Evolutionary conservation across 2,113 vertebrate species (phyloP).

Genomic region (Corapipo altera): DNA sequence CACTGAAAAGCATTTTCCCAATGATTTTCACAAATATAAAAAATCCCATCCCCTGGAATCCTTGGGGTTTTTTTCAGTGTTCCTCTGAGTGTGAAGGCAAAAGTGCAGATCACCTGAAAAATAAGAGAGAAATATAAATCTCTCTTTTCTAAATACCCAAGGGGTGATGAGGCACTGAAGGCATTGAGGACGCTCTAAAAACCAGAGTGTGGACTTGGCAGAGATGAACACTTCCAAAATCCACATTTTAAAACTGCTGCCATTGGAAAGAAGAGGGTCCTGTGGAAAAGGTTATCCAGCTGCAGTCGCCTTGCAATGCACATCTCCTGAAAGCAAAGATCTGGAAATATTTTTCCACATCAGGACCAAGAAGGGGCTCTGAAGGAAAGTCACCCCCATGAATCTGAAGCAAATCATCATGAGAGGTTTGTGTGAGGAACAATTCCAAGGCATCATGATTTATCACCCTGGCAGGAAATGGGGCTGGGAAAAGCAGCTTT

Average conservation of each 20-base stretch:
- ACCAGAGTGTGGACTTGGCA: no score
- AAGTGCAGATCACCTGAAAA: not conserved
- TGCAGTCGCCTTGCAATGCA: not conserved
- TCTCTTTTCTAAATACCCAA: not conserved
- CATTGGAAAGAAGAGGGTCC: not conserved
- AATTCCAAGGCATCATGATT: not conserved
- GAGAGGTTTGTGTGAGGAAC: not conserved
- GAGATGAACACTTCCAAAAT: not conserved
- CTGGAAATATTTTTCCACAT: not conserved
- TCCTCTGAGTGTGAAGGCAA: not conserved
- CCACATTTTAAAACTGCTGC: accelerated
- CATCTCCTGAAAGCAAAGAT: not conserved
- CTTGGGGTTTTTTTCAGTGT: not conserved
- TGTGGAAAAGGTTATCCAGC: not conserved
- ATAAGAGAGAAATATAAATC: not conserved
- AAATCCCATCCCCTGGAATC: not conserved
- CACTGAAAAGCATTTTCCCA: not conserved
- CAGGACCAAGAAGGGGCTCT: not conserved
- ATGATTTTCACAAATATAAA: not conserved
- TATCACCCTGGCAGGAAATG: not conserved
- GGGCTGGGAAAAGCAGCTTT: not conserved
- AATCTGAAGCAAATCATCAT: not conserved
- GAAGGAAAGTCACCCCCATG: not conserved
- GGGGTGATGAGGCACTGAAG: not conserved
- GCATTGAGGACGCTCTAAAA: not conserved